Conservation (phyloP, 2,888 invertebrate species). For the Glyphotaelius pellucidus region DNA sequence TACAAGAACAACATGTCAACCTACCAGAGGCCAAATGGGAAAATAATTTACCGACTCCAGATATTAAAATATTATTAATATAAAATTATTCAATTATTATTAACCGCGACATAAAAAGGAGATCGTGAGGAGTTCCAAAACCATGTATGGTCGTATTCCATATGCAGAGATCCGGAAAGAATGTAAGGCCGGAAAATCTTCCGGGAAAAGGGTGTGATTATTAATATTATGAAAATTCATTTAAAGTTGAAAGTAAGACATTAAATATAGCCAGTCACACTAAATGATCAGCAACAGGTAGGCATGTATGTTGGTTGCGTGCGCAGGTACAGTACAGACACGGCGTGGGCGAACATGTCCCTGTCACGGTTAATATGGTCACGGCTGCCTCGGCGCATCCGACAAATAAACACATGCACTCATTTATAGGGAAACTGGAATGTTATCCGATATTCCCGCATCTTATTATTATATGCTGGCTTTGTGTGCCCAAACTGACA, state of each 20-base stretch:
- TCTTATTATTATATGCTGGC: not conserved
- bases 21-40: too few relatives aligned
- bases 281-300: not conserved
- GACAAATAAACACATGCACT: not conserved
- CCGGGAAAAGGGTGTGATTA: too few relatives aligned
- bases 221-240: not conserved
- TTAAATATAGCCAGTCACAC: not conserved
- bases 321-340: not conserved
- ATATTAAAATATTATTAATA: too few relatives aligned
- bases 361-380: not conserved
- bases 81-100: too few relatives aligned
- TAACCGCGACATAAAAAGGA: too few relatives aligned
- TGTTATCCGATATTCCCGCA: not conserved
- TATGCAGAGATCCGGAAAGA: too few relatives aligned
- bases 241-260: not conserved
- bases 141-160: too few relatives aligned
- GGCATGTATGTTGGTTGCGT: not conserved
- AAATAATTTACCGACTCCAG: too few relatives aligned
- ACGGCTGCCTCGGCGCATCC: not conserved
- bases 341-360: not conserved
- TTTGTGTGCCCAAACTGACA: constrained; percentile 2
- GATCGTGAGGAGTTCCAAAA: too few relatives aligned
- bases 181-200: too few relatives aligned
- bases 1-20: too few relatives aligned
- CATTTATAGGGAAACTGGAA: not conserved